Evolutionary conservation across 2,113 vertebrate species (phyloP).

Genomic region (Xenopus tropicalis): UCB_Xtro_10.0 CM004444.2:108206001-108206500

Average conservation of each 20-base stretch:
- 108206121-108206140: neutral
- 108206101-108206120: neutral
- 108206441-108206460: too few species aligned
- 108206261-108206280: too few species aligned
- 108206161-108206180: constrained; percentile 9
- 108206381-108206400: too few species aligned
- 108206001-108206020: constrained; percentile 83
- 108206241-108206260: neutral
- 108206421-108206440: too few species aligned
- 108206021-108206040: constrained; percentile 56
- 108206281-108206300: too few species aligned
- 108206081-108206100: neutral
- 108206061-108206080: neutral
- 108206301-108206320: too few species aligned
- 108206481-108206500: too few species aligned
- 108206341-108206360: too few species aligned
- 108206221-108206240: neutral
- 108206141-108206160: constrained; percentile 12
- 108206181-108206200: neutral
- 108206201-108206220: neutral
- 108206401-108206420: too few species aligned
- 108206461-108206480: too few species aligned
- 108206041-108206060: constrained; percentile 33
- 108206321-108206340: too few species aligned
- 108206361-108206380: too few species aligned